Conservation (phyloP, 2,797 vertebrate genomes). For the Oceanodroma leucorhoa region DNA sequence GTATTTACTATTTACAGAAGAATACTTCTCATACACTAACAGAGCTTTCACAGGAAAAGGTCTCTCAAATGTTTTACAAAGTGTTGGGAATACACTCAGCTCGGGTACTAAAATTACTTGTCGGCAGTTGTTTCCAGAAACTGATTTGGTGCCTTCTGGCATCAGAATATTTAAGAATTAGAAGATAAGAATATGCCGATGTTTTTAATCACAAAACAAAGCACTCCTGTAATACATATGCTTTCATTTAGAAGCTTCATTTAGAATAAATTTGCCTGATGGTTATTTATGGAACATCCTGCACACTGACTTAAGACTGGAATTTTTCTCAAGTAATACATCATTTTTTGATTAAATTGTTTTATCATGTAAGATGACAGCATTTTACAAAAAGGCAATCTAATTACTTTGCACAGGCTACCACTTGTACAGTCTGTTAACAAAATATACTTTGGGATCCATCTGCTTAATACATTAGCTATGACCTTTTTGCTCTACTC, state of each 20-base stretch:
- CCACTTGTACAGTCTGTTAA: background rate
- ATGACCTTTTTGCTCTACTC: slow-evolving; percentile 47
- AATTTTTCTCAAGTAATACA: background rate
- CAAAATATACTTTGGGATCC: slow-evolving; percentile 17
- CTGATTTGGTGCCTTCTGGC: background rate
- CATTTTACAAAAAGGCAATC: background rate
- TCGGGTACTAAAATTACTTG: background rate
- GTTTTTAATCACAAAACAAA: background rate
- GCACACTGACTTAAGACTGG: background rate
- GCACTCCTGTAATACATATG: background rate
- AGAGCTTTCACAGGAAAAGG: background rate
- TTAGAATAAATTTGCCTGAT: background rate
- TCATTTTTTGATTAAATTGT: background rate
- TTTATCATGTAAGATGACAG: background rate
- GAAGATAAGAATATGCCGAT: background rate
- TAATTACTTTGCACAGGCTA: background rate
- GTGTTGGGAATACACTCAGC: background rate
- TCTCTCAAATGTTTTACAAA: background rate
- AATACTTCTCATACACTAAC: background rate
- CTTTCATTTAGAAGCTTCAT: background rate
- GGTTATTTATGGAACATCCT: background rate
- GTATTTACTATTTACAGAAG: background rate
- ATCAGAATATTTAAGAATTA: background rate
- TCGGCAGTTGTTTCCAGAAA: background rate
- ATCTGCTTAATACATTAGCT: slow-evolving; percentile 22